Conservation (phyloP, 2,888 invertebrate genomes). For the Pyrochroa serraticornis region DNA sequence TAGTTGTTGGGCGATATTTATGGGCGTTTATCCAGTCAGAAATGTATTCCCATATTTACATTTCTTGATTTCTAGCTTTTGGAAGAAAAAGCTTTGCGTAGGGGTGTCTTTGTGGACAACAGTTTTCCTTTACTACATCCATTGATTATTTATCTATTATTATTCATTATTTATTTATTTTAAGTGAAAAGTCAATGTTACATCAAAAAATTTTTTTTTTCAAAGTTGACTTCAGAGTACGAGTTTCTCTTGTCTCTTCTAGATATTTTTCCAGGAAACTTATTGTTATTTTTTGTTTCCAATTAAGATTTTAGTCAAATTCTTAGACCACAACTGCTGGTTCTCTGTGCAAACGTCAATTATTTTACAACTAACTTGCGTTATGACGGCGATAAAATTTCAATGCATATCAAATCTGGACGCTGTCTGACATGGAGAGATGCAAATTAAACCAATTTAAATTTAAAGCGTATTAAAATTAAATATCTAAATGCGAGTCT, state of each 20-base stretch:
- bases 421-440: slow-evolving; percentile 14
- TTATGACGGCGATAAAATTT: slow-evolving; percentile 9
- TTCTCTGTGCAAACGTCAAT: neutral
- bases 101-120: slow-evolving; percentile 7
- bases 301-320: too few species aligned
- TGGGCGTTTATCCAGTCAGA: slow-evolving; percentile 13
- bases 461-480: slow-evolving; percentile 26
- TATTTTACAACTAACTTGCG: slow-evolving; percentile 8
- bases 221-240: too few species aligned
- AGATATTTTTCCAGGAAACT: too few species aligned
- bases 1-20: slow-evolving; percentile 32
- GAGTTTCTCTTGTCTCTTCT: too few species aligned
- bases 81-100: slow-evolving; percentile 10
- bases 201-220: too few species aligned
- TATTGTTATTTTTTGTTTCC: too few species aligned
- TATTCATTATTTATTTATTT: too few species aligned
- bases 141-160: too few species aligned
- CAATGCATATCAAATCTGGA: slow-evolving; percentile 21
- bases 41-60: slow-evolving; percentile 26
- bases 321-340: neutral
- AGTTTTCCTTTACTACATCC: neutral
- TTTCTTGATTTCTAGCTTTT: slow-evolving; percentile 12
- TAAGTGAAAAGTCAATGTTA: too few species aligned
- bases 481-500: slow-evolving; percentile 17
- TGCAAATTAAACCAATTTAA: slow-evolving; percentile 29